A percentile compares a stretch with the other conserved stretches of the same genome.
phyloP scores from a whole-genome alignment of 1,140 invertebrate species.

The Argopecten irradians region DNA sequence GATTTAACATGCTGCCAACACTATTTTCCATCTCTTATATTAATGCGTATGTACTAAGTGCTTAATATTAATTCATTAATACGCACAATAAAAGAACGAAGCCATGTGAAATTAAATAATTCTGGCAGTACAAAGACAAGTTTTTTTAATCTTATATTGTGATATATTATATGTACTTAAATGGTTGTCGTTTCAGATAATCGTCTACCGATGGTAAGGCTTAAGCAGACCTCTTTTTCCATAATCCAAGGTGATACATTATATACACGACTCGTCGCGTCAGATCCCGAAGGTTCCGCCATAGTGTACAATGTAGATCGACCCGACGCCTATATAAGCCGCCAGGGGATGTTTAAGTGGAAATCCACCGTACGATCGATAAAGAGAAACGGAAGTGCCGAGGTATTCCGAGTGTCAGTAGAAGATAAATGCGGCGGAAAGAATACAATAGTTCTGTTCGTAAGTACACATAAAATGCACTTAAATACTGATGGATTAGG shows the following conservation, averaged over 20 bases:
- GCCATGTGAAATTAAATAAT: too few species aligned
- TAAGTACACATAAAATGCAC: neutral
- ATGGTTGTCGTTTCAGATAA: neutral
- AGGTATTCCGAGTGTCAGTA: neutral
- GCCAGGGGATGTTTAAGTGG: neutral
- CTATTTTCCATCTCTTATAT: too few species aligned
- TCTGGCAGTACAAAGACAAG: too few species aligned
- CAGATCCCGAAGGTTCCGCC: neutral
- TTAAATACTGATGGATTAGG: too few species aligned
- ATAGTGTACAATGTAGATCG: neutral
- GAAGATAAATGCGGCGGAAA: neutral
- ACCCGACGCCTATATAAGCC: neutral
- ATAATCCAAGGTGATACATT: neutral
- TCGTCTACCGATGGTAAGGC: neutral
- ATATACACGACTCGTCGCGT: neutral
- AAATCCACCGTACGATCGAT: neutral
- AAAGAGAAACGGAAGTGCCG: neutral
- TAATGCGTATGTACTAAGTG: too few species aligned
- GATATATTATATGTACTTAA: too few species aligned
- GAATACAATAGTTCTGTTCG: neutral
- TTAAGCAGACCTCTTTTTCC: neutral
- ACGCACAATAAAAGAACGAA: too few species aligned
- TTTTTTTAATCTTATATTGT: too few species aligned
- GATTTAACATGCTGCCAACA: too few species aligned
- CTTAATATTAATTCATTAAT: too few species aligned